Evolutionary conservation across 2,113 vertebrate species (phyloP), one percentile per base, ranked within the genome.

Genomic region (Pelobates fuscus): DNA sequence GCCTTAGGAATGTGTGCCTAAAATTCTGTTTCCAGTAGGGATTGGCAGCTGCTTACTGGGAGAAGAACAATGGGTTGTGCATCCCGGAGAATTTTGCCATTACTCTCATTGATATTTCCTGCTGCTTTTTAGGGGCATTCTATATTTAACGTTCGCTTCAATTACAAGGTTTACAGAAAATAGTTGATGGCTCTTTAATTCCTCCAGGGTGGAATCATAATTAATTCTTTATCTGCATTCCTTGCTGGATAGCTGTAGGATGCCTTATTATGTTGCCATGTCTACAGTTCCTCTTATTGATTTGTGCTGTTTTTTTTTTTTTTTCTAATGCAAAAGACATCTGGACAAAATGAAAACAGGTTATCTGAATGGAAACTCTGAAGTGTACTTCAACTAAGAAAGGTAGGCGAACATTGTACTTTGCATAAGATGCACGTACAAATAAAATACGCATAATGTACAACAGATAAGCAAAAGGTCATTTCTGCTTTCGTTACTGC

Each of bases 271-370:
- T 5, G 57, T 59, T 59, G 24, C 24, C 24, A 59, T 26, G 57
- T 59, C 23, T 26, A 59, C 57, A 27, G 57, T 59, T 17, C 26
- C 57, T 25, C 6, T 59, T 59, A 27, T 26, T 59, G 24, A 59
- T 59, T 15, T 26, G 2, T 27, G 15, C 24, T 17, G 25, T 25
- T 8, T 27, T 59, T 15, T 10, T 26, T 8, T 23, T 59, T 26
- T 26, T 5, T 60, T 14, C 7, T 15, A 20, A 8, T 10, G 57
- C 57, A 25, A 24, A n/a, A 60, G 57, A 27, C 57, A 2, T 60
- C 57, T 2, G 57, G 57, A 15, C 57, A 60, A 27, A 57, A 57
- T 57, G n/a, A 23, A 24, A 60, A 26, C 25, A 60, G 23, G 57
- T 14, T 27, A 17, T 25, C 23, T 1, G 57, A 60, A 26, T 26